These are phyloP conservation scores for Pteropus rufus DNA, from an alignment of 2,797 vertebrate species.

Conservation along the genomic window DNA sequence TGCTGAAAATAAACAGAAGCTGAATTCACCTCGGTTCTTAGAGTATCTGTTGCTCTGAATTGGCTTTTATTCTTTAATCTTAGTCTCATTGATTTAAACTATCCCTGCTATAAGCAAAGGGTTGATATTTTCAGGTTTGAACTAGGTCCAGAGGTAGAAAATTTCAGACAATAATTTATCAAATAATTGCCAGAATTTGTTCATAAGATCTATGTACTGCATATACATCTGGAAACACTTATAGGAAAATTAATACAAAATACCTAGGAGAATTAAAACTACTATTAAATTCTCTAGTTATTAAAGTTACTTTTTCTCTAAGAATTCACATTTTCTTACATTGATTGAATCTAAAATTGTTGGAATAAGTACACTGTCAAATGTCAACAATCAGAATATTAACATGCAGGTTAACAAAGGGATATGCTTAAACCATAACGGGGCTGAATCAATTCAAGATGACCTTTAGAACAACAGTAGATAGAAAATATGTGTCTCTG, in stretches of 20 bases:
- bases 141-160: not conserved
- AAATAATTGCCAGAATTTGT: constrained; percentile 43
- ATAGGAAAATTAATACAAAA: constrained; percentile 54
- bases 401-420: constrained; percentile 44
- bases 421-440: constrained; percentile 10
- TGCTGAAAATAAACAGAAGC: constrained; percentile 31
- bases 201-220: not conserved
- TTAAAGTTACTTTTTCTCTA: constrained; percentile 28
- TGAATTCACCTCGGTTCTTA: not conserved
- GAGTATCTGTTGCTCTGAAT: not conserved
- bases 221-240: constrained; percentile 44
- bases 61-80: not conserved
- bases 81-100: constrained; percentile 3
- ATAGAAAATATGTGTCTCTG: constrained; percentile 27
- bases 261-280: constrained; percentile 53
- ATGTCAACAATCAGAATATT: constrained; percentile 23
- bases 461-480: constrained; percentile 58
- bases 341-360: constrained; percentile 11
- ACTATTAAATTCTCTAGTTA: constrained; percentile 56
- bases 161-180: constrained; percentile 39
- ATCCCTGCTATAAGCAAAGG: constrained; percentile 10
- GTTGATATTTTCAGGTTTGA: constrained; percentile 17
- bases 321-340: constrained; percentile 50
- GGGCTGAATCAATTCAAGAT: constrained; percentile 60
- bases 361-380: constrained; percentile 16